phyloP scores from a whole-genome alignment of 2,797 vertebrate species.

The Sebastolobus altivelis region DNA sequence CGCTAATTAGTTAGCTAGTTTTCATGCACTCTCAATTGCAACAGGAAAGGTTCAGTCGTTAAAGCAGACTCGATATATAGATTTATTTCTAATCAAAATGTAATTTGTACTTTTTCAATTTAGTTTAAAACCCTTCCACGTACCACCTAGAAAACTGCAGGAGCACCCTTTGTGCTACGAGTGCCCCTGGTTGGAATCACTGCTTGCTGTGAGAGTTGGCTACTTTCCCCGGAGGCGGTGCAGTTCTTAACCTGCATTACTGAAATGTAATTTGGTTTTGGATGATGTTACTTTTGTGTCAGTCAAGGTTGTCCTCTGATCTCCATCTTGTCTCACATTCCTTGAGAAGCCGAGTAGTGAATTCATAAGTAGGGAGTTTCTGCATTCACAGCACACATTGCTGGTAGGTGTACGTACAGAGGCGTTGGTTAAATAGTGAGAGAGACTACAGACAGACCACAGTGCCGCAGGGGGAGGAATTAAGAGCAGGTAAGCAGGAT shows the following conservation, averaged over 20 bases:
- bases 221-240: not conserved
- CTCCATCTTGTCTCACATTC: slow-evolving; percentile 13
- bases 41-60: not conserved
- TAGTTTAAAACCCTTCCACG: not conserved
- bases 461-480: slow-evolving; percentile 38
- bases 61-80: not conserved
- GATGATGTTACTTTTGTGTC: slow-evolving; percentile 9
- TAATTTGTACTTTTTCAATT: not conserved
- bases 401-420: slow-evolving; percentile 35
- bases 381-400: slow-evolving; percentile 40
- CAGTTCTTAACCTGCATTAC: not conserved
- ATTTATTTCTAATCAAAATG: not conserved
- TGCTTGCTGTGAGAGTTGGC: not conserved
- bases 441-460: slow-evolving; percentile 31
- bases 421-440: slow-evolving; percentile 17
- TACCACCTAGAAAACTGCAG: not conserved
- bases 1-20: not conserved
- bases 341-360: slow-evolving; percentile 38
- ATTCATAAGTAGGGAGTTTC: slow-evolving; percentile 25
- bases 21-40: not conserved
- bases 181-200: not conserved
- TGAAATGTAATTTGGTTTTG: slow-evolving; percentile 10
- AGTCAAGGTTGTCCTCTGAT: slow-evolving; percentile 19
- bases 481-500: slow-evolving; percentile 43
- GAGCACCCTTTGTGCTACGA: not conserved